Percentiles rank a stretch among this genome's conserved stretches.
phyloP scores from a whole-genome alignment of 2,888 invertebrate genomes.

The Lottia gigantea region DNA sequence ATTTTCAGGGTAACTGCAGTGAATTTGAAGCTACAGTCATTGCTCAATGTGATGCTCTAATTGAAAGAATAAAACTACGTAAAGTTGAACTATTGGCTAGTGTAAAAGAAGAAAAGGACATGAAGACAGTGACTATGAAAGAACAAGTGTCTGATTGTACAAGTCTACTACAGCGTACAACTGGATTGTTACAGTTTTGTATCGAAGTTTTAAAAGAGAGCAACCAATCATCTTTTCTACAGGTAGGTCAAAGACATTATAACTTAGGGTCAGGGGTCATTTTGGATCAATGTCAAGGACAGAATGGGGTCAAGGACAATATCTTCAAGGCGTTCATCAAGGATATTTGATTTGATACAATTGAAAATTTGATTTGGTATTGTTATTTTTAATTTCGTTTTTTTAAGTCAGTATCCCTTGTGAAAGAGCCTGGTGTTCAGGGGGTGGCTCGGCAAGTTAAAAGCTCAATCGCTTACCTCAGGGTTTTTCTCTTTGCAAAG shows the following conservation, averaged over 20 bases:
- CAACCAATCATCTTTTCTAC: conserved; percentile 94
- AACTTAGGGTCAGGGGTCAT: no score
- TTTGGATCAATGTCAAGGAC: no score
- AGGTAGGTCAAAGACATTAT: conserved; percentile 73
- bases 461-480: no score
- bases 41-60: conserved; percentile 82
- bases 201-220: conserved; percentile 98
- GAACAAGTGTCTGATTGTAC: conserved; percentile 89
- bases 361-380: no score
- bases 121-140: conserved; percentile 78
- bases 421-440: no score
- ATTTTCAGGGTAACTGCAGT: conserved; percentile 86
- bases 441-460: no score
- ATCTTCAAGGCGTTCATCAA: no score
- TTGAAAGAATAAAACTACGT: conserved; percentile 86
- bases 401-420: no score
- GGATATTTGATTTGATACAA: no score
- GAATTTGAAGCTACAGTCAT: conserved; percentile 73
- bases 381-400: no score
- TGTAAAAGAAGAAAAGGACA: conserved; percentile 82
- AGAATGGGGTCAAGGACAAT: no score
- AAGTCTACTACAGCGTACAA: conserved; percentile 89
- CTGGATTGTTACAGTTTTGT: conserved; percentile 95
- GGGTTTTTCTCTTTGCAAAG: no score
- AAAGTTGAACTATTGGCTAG: conserved; percentile 86